Base-by-base conservation (phyloP, 2,888 invertebrate species). In the Heteropelma amictum region DNA sequence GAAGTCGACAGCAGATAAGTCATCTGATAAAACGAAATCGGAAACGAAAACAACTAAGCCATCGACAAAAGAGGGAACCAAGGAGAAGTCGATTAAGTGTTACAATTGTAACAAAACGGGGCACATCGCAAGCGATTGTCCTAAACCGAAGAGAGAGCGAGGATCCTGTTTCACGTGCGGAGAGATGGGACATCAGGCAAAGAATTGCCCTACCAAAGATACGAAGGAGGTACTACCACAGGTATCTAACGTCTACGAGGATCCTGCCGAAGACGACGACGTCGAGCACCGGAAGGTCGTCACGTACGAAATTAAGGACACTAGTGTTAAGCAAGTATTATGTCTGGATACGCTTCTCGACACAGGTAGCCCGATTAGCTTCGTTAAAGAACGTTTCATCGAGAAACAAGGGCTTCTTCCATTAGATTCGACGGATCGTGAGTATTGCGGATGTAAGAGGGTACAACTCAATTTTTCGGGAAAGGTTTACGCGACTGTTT, bases 331-430 rank as follows among this genome's bases (percentile, higher is more conserved):
- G 56, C 70, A 45, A 64, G 42, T 72, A n/a, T 35, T 65, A 26
- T 72, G 56, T 72, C 56, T 76, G 30, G 67, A 69, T 17, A 63
- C 68, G 23, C 30, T 73, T 12, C 40, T 77, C 7, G 73, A 77
- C 21, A 73, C 71, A 1, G 70, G 70, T 1, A 70, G 70, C n/a
- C 71, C 67, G 3, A 54, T 73, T 8, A 77, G 75, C 63, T 72
- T 75, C 19, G 40, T 74, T 17, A 77, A 77, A 49, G 42, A 51
- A 12, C 65, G 69, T 12, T 76, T 28, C 40, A 42, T 77, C 28
- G 61, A 64, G 14, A 72, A 69, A 61, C 58, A 76, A 40, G 45
- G 64, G 19, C 58, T 76, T 58, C 53, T 63, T 28, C 51, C 68
- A 19, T 33, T 64, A 23, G 63, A 74, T 28, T 26, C 58, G 10